Evolutionary conservation across 2,888 invertebrate species (phyloP).

Genomic region (Lissonota sp.): DNA sequence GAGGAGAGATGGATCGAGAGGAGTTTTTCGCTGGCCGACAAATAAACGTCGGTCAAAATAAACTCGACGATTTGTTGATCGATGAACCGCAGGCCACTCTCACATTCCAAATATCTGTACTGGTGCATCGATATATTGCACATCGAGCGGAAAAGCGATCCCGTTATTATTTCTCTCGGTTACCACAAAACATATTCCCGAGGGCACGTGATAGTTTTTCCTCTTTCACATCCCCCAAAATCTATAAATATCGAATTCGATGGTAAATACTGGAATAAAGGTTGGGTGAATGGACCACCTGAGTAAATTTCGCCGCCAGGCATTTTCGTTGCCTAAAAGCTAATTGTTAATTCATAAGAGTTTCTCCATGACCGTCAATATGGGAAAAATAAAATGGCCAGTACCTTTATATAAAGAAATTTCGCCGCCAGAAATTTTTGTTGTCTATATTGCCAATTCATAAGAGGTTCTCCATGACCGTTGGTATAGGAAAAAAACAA

Average conservation of each 20-base stretch:
- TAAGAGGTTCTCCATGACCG: no score
- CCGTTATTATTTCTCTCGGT: slow-evolving; percentile 24
- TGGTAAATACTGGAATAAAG: background rate
- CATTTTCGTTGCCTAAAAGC: no score
- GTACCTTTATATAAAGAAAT: no score
- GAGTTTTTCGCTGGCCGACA: slow-evolving; percentile 50
- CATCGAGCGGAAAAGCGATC: slow-evolving; percentile 28
- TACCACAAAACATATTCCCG: slow-evolving; percentile 12
- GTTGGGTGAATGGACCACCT: no score
- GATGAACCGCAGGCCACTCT: slow-evolving; percentile 42
- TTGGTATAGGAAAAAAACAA: no score
- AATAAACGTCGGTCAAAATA: slow-evolving; percentile 56
- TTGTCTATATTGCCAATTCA: no score
- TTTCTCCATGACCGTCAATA: no score
- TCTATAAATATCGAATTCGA: slow-evolving; percentile 8
- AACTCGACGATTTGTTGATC: slow-evolving; percentile 63
- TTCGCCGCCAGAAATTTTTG: no score
- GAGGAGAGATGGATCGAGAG: slow-evolving; percentile 22
- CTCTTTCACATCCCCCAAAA: background rate
- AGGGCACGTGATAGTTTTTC: background rate
- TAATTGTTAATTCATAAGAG: no score
- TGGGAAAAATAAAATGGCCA: no score
- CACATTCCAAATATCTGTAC: slow-evolving; percentile 21
- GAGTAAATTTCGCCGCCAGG: no score
- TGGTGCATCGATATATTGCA: slow-evolving; percentile 17